Evolutionary conservation across 2,113 vertebrate species (phyloP).

Genomic region (Antigone vipio): DNA sequence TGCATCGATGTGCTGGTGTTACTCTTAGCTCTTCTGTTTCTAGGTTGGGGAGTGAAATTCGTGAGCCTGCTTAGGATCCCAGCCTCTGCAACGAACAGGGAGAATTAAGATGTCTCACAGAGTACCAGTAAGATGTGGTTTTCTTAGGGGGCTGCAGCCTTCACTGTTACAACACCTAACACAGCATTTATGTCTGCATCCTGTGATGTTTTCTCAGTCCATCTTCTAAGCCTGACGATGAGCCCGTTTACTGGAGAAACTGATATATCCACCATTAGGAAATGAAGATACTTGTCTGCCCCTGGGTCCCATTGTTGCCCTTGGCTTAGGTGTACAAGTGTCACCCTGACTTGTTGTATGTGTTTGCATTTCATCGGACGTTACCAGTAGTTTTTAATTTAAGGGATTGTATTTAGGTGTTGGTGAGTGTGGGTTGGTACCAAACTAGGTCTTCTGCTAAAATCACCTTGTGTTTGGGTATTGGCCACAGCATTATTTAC

Average conservation of each 20-base stretch:
- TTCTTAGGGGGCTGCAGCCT: background rate
- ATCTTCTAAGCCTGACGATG: background rate
- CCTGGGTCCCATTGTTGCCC: background rate
- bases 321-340: background rate
- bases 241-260: background rate
- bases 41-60: background rate
- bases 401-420: background rate
- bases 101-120: background rate
- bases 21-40: background rate
- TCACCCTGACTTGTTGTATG: background rate
- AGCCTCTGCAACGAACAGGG: background rate
- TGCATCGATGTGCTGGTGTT: rapidly evolving
- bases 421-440: background rate
- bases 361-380: background rate
- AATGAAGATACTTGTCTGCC: background rate
- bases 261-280: background rate
- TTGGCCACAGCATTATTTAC: background rate
- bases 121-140: rapidly evolving
- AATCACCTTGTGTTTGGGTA: background rate
- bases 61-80: background rate
- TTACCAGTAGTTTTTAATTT: background rate
- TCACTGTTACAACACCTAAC: background rate
- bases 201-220: background rate
- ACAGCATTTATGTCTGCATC: background rate
- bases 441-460: background rate